phyloP scores from a whole-genome alignment of 2,113 vertebrate species.

The Tylochromis polylepis region DNA sequence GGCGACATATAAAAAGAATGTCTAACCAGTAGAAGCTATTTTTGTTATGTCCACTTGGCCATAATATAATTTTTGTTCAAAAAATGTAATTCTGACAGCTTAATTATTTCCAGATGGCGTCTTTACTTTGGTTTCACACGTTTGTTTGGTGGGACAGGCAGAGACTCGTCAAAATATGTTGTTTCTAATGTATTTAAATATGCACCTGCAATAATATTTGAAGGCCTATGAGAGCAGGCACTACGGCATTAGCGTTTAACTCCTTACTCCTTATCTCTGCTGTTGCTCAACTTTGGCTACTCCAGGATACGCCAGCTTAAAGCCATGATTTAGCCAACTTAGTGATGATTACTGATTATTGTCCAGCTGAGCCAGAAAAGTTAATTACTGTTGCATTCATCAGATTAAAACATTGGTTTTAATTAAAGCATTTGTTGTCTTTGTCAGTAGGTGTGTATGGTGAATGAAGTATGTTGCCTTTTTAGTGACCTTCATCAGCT shows the following conservation, averaged over 20 bases:
- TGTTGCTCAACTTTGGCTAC: not conserved
- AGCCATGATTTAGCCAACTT: not conserved
- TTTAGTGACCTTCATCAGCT: constrained; percentile 20
- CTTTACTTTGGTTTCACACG: not conserved
- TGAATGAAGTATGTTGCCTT: not conserved
- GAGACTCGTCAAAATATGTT: not conserved
- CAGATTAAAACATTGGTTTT: not conserved
- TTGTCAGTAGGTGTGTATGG: not conserved
- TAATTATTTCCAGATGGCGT: not conserved
- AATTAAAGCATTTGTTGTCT: not conserved
- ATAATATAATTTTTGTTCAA: not conserved
- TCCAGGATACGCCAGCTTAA: not conserved
- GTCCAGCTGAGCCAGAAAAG: not conserved
- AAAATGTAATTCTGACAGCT: not conserved
- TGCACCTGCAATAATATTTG: not conserved
- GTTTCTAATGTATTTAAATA: not conserved
- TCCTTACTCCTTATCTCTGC: not conserved
- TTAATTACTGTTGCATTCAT: constrained; percentile 8
- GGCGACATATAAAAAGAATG: not conserved
- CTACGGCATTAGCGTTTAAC: not conserved
- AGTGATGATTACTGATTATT: not conserved
- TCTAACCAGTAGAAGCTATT: not conserved
- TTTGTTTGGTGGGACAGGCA: not conserved
- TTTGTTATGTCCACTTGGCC: not conserved
- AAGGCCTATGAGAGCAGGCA: not conserved